Conservation (phyloP, 2,113 vertebrate genomes). For the Epinephelus cyanopodus region DNA sequence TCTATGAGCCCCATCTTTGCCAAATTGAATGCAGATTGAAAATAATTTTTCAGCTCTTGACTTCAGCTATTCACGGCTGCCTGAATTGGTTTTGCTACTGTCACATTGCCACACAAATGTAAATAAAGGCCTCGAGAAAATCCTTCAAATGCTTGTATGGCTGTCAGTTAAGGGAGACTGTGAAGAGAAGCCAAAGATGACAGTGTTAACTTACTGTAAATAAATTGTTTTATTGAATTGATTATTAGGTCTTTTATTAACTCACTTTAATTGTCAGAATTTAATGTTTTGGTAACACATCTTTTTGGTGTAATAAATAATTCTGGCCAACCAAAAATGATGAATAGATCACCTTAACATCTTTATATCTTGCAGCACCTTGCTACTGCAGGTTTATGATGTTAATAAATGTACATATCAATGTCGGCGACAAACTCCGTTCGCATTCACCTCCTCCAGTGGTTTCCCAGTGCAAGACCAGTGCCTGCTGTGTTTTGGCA, state of each 20-base stretch:
- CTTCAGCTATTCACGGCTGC: slow-evolving; percentile 93
- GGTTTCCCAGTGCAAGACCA: slow-evolving; percentile 90
- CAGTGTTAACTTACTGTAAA: slow-evolving; percentile 17
- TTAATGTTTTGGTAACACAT: background rate
- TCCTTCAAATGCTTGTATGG: slow-evolving; percentile 64
- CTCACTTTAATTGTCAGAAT: background rate
- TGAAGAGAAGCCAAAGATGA: slow-evolving; percentile 1
- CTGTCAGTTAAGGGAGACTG: slow-evolving; percentile 40
- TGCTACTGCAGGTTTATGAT: background rate
- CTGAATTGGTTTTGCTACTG: slow-evolving; percentile 86
- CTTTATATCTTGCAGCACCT: slow-evolving; percentile 1
- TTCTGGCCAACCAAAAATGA: background rate
- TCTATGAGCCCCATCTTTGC: slow-evolving; percentile 95
- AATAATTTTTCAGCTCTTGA: slow-evolving; percentile 98
- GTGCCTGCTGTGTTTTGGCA: slow-evolving; percentile 99
- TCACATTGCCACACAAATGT: slow-evolving; percentile 89
- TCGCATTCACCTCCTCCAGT: slow-evolving; percentile 53
- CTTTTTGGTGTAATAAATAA: background rate
- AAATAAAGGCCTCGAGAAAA: slow-evolving; percentile 85
- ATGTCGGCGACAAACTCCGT: slow-evolving; percentile 31
- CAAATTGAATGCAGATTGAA: slow-evolving; percentile 99
- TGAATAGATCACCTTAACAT: background rate
- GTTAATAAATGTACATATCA: slow-evolving; percentile 33
- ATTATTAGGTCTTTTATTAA: background rate
- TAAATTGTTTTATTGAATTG: slow-evolving; percentile 21